These are phyloP conservation scores for Pocillopora meandrina DNA, from an alignment of 92 coral and sea anemone genomes.

Conservation along the genomic window DNA sequence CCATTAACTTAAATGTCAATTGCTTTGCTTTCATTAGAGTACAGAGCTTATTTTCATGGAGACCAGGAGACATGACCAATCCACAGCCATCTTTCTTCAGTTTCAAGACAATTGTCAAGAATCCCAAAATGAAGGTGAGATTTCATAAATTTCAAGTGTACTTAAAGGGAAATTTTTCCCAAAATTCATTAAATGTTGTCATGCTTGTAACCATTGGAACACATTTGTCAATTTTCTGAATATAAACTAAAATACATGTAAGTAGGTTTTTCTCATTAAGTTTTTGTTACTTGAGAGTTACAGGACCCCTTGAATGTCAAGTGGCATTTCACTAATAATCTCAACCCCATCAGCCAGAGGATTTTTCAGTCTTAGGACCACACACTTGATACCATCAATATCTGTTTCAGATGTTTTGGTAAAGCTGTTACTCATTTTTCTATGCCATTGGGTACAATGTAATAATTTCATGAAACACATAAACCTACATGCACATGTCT, in stretches of 20 bases:
- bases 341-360: no score
- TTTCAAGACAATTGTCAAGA: constrained; percentile 60
- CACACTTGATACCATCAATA: no score
- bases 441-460: no score
- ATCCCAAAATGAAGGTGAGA: constrained; percentile 76
- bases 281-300: no score
- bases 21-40: constrained; percentile 39
- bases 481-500: no score
- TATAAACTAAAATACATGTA: no score
- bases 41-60: constrained; percentile 76
- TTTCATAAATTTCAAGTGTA: neutral
- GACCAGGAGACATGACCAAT: constrained; percentile 55
- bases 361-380: no score
- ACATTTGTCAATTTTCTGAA: no score
- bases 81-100: constrained; percentile 70
- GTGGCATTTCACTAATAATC: no score
- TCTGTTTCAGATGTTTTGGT: neutral
- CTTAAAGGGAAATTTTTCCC: neutral
- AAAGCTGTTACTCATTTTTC: neutral
- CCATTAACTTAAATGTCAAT: neutral
- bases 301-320: no score
- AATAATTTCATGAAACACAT: neutral
- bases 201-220: neutral
- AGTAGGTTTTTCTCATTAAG: no score
- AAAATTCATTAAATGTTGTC: no score